phyloP scores from a whole-genome alignment of 2,888 invertebrate genomes.

The Erebia palarica region DNA sequence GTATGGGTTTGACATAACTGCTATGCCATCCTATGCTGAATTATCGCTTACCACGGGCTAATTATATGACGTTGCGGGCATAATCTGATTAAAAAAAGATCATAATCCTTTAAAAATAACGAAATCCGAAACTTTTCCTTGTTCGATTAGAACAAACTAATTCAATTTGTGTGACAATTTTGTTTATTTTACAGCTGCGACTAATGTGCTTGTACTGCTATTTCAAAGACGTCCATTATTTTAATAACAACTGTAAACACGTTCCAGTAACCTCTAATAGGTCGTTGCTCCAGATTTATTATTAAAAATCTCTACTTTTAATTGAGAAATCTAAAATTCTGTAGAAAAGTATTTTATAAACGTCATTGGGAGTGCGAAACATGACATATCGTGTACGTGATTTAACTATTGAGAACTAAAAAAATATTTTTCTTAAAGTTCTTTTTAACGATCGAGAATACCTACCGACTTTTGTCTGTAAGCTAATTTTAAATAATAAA shows the following conservation, averaged over 20 bases:
- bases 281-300: conserved; percentile 22
- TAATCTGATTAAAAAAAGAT: too few relatives aligned
- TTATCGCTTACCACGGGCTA: too few relatives aligned
- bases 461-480: not conserved
- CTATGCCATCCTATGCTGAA: too few relatives aligned
- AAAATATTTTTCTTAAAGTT: not conserved
- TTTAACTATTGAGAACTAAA: not conserved
- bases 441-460: not conserved
- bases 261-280: conserved; percentile 19
- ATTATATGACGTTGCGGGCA: too few relatives aligned
- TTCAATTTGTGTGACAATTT: not conserved
- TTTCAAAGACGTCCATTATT: conserved; percentile 9
- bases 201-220: not conserved
- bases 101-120: too few relatives aligned
- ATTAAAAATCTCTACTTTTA: conserved; percentile 15
- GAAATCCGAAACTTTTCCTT: too few relatives aligned
- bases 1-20: too few relatives aligned
- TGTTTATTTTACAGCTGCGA: not conserved
- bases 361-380: conserved; percentile 13
- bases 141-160: not conserved
- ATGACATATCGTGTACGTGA: conserved; percentile 2
- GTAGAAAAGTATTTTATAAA: conserved; percentile 12
- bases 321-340: conserved; percentile 15
- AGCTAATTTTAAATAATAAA: too few relatives aligned
- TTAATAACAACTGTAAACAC: conserved; percentile 7